Base-by-base conservation (phyloP, 1,140 invertebrate species). In the Drosophila serrata region DNA sequence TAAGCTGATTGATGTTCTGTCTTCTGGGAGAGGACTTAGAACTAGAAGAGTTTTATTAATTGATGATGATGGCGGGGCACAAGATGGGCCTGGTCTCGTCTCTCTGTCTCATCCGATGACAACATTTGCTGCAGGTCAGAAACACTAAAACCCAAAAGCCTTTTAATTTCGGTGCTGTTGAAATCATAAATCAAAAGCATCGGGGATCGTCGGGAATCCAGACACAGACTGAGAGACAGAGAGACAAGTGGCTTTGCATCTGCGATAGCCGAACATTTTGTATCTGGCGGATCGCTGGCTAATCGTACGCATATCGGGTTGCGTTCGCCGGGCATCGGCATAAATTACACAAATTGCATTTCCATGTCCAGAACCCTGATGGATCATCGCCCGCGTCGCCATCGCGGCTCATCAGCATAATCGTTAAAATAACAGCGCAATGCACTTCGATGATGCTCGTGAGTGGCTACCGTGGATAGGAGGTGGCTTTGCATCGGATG, bases 261-360 rank as follows among this genome's bases (percentile, higher is more conserved):
- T 63, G 43, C 56, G 85, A 90, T 90, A 84, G 77, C 59, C 60
- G 51, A 82, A 67, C 76, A 79, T 90, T 85, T 88, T 90, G 85
- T 90, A 90, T 90, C 85, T 68, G 85, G 75, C 86, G 63, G 85
- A 90, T 90, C 85, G 77, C 78, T 73, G 37, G 78, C 85, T 90
- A 90, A 90, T 88, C 85, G 85, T 75, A 79, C 51, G 68, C 68
- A 72, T 77, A 69, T 64, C 65, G 39, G 60, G 62, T 75, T 78
- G 68, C 57, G 76, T 65, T 53, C 27, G 57, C 58, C 43, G 75
- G 61, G 63, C 69, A 78, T 78, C 75, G 68, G 87, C 88, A 91
- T 91, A 91, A 91, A 91, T 91, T 91, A 91, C 80, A 91, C 82
- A 91, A 91, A 91, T 91, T 91, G 87, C 87, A 91, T 91, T 91